Percentiles rank a stretch among this genome's conserved stretches.
phyloP scores from a whole-genome alignment of 2,888 invertebrate genomes.

The Cephus nigrinus region DNA sequence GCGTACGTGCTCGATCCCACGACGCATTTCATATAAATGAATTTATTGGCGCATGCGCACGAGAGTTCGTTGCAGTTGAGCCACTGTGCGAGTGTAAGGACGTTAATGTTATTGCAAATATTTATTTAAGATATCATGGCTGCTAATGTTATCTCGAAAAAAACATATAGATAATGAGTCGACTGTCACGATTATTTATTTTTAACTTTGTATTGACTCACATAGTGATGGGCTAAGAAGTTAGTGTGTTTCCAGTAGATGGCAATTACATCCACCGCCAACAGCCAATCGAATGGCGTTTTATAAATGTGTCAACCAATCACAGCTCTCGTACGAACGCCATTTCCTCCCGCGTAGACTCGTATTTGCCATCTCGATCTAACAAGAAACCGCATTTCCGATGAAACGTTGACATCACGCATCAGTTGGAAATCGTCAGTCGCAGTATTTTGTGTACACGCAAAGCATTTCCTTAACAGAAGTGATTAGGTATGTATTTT shows the following conservation, averaged over 20 bases:
- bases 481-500: constrained; percentile 21
- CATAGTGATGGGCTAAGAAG: background rate
- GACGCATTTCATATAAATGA: background rate
- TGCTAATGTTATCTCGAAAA: background rate
- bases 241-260: background rate
- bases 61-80: background rate
- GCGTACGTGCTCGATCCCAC: background rate
- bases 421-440: constrained; percentile 30
- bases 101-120: background rate
- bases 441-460: constrained; percentile 7
- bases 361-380: background rate
- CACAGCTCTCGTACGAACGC: background rate
- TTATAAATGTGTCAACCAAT: background rate
- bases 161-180: background rate
- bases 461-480: background rate
- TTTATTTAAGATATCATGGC: background rate
- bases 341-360: background rate
- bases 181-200: background rate
- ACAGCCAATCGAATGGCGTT: background rate
- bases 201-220: background rate
- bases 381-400: constrained; percentile 5
- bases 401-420: constrained; percentile 13
- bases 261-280: background rate
- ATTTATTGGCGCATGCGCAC: background rate
- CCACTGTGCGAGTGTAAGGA: background rate